Base-by-base conservation (phyloP, 2,888 invertebrate genomes). In the Bombyx huttoni region DNA sequence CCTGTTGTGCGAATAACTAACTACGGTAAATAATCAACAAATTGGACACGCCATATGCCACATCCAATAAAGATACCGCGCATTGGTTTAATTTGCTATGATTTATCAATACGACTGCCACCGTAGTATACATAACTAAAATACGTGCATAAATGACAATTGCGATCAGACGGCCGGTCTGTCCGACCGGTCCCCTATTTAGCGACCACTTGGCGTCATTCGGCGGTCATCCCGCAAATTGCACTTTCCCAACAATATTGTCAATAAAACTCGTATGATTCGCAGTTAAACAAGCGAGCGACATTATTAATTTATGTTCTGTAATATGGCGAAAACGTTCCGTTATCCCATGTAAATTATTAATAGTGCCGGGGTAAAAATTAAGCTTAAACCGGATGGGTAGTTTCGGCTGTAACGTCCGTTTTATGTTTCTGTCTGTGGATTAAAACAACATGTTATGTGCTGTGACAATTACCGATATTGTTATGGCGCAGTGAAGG, bases 201-300 rank as follows among this genome's bases (percentile, higher is more conserved):
- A 83, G 78, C 78, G 78, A 82, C 78, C 86, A 83, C 88, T 85
- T 77, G 85, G 79, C 80, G 80, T 77, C 81, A 71, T 70, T 75
- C 72, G 73, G 75, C 72, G 84, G 78, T 76, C 83, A 84, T 87
- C 79, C 87, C 87, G 78, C 87, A 88, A 88, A 88, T 87, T 87
- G 86, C 88, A 79, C 84, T 86, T 83, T 83, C 81, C 83, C 81
- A 84, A 81, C 88, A 81, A 86, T 82, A 88, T 88, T 87, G 88
- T 85, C 88, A 88, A 88, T 88, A 88, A 88, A 88, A 88, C 83
- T 87, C 87, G 86, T 87, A 86, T 81, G 86, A 87, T 86, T 88
- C 88, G 86, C 86, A 88, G 86, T 86, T 85, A 86, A 88, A 87
- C 85, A 87, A 81, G 86, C 87, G 84, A 79, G 76, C 81, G 81